Base-by-base conservation (phyloP, 2,888 invertebrate species). In the Chironomus riparius region DNA sequence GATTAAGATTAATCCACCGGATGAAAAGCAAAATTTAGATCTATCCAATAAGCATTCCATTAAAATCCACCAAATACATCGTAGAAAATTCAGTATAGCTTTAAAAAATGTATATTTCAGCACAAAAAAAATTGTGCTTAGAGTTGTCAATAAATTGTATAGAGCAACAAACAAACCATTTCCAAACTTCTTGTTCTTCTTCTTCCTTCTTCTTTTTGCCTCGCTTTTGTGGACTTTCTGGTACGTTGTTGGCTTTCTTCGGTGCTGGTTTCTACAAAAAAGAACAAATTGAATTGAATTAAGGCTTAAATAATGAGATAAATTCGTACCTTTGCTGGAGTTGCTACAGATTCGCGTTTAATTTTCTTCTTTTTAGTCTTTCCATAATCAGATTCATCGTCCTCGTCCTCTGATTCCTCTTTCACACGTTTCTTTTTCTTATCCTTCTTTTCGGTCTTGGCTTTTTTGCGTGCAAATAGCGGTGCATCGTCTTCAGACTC, bases 181-280 rank as follows among this genome's bases (percentile, higher is more conserved):
- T 92, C 95, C 95, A 95, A 77, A 95, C 94, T 85, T 94, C 93
- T 80, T 87, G 89, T 79, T 90, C 89, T 78, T 93, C 92, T 75
- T 94, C 94, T 79, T 91, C 90, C 81, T 92, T 92, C 81, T 92
- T 92, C 82, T 93, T 93, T 82, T 91, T 92, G 76, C 88, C 88
- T 61, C 81, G 80, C 79, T 90, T 91, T 62, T 87, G 88, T 69
- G 89, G 89, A 85, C 80, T 62, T 82, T 81, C 78, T 4, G 81
- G 78, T 79, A 85, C 85, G n/a, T 78, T 79, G 71, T 61, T 71
- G 28, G 79, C 80, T 78, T 79, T 79, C 50, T 84, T 84, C 79
- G 83, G 83, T 68, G 79, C 72, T 79, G 80, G 80, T 82, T 81
- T 80, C 76, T 78, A 78, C 77, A 80, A 56, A 38, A 7, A 81